phyloP scores from a whole-genome alignment of 2,888 invertebrate species.

The Sarcophaga subvicina region DNA sequence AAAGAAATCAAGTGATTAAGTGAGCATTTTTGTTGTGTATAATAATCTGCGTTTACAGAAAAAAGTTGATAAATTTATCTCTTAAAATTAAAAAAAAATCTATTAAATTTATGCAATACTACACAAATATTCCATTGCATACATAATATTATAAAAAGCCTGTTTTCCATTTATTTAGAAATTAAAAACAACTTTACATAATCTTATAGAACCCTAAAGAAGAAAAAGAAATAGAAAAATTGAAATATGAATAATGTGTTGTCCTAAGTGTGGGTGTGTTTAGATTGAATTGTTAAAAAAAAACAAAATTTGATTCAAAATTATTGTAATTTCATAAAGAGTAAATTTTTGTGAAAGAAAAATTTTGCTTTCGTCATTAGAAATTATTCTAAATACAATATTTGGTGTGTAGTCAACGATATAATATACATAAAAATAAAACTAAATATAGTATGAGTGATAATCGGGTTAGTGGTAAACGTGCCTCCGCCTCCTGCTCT shows the following conservation, averaged over 20 bases:
- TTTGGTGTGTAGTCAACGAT: conserved; percentile 9
- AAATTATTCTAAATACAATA: background rate
- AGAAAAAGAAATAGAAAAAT: background rate
- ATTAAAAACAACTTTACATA: conserved; percentile 35
- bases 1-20: background rate
- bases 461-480: conserved; percentile 48
- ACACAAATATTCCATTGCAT: background rate
- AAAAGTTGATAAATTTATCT: background rate
- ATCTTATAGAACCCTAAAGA: background rate
- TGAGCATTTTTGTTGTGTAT: conserved; percentile 38
- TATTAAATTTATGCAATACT: background rate
- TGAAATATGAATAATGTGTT: conserved; percentile 21
- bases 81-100: conserved; percentile 19
- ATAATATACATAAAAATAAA: background rate
- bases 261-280: conserved; percentile 56
- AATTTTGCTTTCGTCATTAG: background rate
- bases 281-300: background rate
- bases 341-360: background rate
- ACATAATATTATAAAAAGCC: background rate
- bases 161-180: conserved; percentile 13
- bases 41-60: conserved; percentile 14
- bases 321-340: background rate
- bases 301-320: conserved; percentile 2
- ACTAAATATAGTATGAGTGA: conserved; percentile 59
- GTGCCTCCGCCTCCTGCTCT: conserved; percentile 23